Evolutionary conservation across 1,140 invertebrate genomes (phyloP), one percentile per base, ranked within the genome.

Genomic region (Euura saliciscinereae): DNA sequence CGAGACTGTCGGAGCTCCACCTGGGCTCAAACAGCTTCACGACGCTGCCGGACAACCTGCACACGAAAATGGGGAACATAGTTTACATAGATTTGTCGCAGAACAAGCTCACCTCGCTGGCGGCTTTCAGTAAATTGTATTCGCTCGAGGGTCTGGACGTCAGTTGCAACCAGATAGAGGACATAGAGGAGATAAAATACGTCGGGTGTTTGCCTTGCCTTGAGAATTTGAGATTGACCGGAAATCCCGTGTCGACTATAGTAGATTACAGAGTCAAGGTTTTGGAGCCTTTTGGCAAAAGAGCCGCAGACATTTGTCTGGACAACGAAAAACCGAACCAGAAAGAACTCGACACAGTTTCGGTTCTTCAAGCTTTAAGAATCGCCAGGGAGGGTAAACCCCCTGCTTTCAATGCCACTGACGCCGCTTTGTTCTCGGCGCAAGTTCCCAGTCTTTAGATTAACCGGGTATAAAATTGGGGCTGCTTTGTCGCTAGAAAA

Each of bases 181-280:
- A 95, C 75, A 91, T 98, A 7, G 91, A 93, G 71, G 95, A 98
- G 84, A 91, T 98, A 0, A 90, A 92, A 69, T 87, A 94, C 83
- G 90, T 98, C 28, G 92, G 94, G 42, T 90, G 90, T 75, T 85
- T 99, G 8, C 96, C 96, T 0, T 95, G 96, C 82, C 86, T 99
- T 69, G 96, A 98, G 81, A 91, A 94, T 83, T 85, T 99, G 6
- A 90, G 92, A 78, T 86, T 99, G 11, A 95, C 93, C 11, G 96
- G 95, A 0, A 99, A 99, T 89, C 94, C 96, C 51, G 93, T 99
- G 0, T 94, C 96, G 0, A 92, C 92, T 3, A 90, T 92, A 51
- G 90, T 95, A 76, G 97, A 99, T 87, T 99, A 98, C 84, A 90
- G 97, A 80, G 93, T 96, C 0, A 95, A 95, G 83, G 94, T 97